Percentiles rank a stretch among this genome's conserved stretches.
phyloP scores from a whole-genome alignment of 1,140 invertebrate genomes.

The Drosophila triauraria region DNA sequence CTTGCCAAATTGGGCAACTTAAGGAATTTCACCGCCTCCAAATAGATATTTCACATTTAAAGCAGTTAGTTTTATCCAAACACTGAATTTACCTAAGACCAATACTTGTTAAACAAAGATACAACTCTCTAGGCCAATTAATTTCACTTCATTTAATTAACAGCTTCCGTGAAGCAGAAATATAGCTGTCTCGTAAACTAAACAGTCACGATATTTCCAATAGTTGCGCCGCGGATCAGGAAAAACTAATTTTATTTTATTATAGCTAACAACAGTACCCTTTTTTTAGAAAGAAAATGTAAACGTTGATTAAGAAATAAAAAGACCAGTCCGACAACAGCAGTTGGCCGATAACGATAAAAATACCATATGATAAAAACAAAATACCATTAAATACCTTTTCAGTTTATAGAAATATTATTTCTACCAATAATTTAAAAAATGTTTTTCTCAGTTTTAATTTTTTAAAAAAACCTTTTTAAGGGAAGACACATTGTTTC shows the following conservation, averaged over 20 bases:
- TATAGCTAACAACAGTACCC: neutral
- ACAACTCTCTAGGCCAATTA: conserved; percentile 7
- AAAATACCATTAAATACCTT: neutral
- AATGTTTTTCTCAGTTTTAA: neutral
- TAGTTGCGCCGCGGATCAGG: neutral
- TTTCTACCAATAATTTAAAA: neutral
- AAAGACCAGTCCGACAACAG: neutral
- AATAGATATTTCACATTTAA: neutral
- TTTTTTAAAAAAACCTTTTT: too few species aligned
- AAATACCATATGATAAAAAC: neutral
- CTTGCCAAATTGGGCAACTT: conserved; percentile 55
- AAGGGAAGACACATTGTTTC: too few species aligned
- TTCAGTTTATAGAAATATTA: neutral
- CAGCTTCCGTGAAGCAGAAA: neutral
- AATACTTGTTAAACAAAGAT: conserved; percentile 17
- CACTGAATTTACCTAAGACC: conserved; percentile 32
- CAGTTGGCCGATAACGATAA: neutral
- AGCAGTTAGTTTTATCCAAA: neutral
- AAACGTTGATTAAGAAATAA: neutral
- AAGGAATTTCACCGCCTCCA: conserved; percentile 21
- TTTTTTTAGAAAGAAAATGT: neutral
- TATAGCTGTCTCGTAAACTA: neutral
- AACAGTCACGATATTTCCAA: neutral
- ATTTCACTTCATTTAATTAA: conserved; percentile 33
- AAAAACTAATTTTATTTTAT: neutral